Percentiles rank a stretch among this genome's conserved stretches.
These are phyloP conservation scores for Gallinago media DNA, from an alignment of 2,113 vertebrate genomes.

Conservation along the genomic window DNA sequence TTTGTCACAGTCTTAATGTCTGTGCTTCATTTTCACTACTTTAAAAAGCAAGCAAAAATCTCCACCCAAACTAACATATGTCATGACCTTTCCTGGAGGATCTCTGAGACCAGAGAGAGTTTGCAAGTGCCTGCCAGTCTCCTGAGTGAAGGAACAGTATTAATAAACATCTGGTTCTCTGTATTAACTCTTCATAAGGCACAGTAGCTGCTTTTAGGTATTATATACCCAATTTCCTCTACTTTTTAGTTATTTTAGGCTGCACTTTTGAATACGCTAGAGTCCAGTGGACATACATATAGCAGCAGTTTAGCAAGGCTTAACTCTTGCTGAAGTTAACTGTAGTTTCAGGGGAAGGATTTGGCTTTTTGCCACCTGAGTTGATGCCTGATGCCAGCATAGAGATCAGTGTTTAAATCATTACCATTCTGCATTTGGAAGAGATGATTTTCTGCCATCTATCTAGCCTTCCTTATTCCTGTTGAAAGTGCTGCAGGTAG, in stretches of 20 bases:
- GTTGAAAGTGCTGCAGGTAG: not conserved
- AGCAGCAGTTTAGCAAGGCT: not conserved
- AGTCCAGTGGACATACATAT: not conserved
- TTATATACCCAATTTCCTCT: not conserved
- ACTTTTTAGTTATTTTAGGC: not conserved
- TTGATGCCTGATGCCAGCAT: not conserved
- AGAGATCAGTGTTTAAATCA: not conserved
- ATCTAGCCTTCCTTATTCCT: not conserved
- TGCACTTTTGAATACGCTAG: not conserved
- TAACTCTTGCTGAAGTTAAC: not conserved
- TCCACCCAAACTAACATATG: not conserved
- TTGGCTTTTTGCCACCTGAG: constrained; percentile 8
- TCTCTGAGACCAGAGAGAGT: constrained; percentile 5
- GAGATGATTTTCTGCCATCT: not conserved
- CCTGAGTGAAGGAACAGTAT: not conserved
- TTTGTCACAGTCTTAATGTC: constrained; percentile 50
- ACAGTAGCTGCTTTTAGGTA: not conserved
- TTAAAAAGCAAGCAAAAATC: constrained; percentile 32
- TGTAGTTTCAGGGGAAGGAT: not conserved
- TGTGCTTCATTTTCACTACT: constrained; percentile 53
- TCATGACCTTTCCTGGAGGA: not conserved
- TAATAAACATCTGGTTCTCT: not conserved
- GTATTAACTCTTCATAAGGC: not conserved
- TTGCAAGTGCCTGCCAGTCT: not conserved
- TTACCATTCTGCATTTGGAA: not conserved